Base-by-base conservation (phyloP, 2,888 invertebrate species). In the Lasioglossum lativentre region DNA sequence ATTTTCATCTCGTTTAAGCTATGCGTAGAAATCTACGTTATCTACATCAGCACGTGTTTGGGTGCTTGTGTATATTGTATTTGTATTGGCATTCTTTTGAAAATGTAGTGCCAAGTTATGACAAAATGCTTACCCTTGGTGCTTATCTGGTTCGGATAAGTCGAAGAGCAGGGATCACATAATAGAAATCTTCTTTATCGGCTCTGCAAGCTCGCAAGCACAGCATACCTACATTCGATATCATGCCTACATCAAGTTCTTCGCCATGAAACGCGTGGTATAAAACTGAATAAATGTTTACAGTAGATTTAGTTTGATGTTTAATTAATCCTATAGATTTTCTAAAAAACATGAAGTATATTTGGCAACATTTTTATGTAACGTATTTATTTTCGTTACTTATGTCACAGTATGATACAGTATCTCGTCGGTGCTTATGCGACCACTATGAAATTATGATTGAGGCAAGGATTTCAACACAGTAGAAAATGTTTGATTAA, bases 61-160 rank as follows among this genome's bases (percentile, higher is more conserved):
- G n/a, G 16, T 34, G 34, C 34, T 34, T 34, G 34, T 34, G 34
- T 34, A 34, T 34, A 34, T 34, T 34, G 34, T 34, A 3, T 34
- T 2, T 34, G 3, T 23, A 23, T 52, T 52, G 47, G 8, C 8
- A 52, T 8, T 27, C 16, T 23, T 1, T 16, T 0, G 23, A 10
- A 40, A 59, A 34, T 6, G 1, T 38, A 40, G 6, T 74, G 45
- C 70, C 72, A 78, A 30, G 75, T 34, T 66, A 23, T n/a, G 80
- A 38, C 76, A 76, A 76, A 34, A 34, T 23, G 27, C 30, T 19
- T 63, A 30, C 47, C 27, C 16, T 4, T n/a, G 3, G 45, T 42
- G 30, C 59, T 90, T 88, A 91, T 80, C 90, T 68, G 23, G 12
- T 85, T 72, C 23, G 66, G 91, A 88, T 90, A 91, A 12, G 70